Evolutionary conservation across 2,888 invertebrate genomes (phyloP).

Genomic region (Notodonta ziczac): DNA sequence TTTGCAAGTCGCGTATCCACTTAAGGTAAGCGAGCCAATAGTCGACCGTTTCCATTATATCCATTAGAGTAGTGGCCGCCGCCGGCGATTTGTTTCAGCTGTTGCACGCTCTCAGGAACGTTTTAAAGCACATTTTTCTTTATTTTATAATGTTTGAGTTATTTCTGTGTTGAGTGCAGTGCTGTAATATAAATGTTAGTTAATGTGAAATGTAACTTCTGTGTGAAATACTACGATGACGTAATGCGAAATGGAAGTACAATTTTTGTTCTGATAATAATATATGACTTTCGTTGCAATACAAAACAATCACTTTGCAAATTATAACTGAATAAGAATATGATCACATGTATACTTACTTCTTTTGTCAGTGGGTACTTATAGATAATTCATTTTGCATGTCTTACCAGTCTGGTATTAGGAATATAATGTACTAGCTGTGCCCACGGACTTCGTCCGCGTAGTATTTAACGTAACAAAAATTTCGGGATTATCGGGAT

Average conservation of each 20-base stretch:
- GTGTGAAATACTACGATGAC: conserved; percentile 2
- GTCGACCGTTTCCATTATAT: conserved; percentile 54
- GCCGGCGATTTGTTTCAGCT: conserved; percentile 71
- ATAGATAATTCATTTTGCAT: no score
- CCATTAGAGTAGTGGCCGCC: conserved; percentile 56
- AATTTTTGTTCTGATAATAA: neutral
- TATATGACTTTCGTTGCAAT: neutral
- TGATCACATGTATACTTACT: no score
- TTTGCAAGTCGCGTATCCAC: conserved; percentile 58
- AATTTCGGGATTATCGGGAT: no score
- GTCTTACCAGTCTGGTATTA: no score
- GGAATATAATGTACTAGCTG: no score
- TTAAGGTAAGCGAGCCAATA: conserved; percentile 59
- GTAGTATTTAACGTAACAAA: no score
- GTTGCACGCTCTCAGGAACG: conserved; percentile 56
- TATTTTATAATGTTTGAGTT: conserved; percentile 67
- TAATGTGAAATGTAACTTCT: conserved; percentile 32
- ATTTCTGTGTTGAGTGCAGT: conserved; percentile 44
- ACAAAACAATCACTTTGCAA: no score
- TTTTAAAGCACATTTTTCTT: conserved; percentile 66
- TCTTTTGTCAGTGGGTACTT: no score
- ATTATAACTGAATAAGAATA: no score
- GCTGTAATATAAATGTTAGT: conserved; percentile 24
- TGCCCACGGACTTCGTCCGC: no score
- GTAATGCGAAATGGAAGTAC: neutral